Percentiles rank a stretch among this genome's conserved stretches.
These are phyloP conservation scores for Drosophila parthenogenetica DNA, from an alignment of 2,888 invertebrate genomes.

Conservation along the genomic window DNA sequence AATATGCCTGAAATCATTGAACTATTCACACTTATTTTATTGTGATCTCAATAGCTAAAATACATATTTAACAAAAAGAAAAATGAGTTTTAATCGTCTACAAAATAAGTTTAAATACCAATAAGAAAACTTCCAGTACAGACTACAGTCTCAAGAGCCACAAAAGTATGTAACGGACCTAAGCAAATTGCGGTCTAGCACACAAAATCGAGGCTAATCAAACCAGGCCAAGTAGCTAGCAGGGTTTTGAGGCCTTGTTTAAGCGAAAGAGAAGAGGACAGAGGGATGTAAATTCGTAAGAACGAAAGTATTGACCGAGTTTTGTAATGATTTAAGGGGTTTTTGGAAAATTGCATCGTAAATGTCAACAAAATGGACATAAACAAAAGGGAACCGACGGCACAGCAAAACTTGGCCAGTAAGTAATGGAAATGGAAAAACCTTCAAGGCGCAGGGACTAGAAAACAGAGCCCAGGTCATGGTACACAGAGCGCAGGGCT, in stretches of 20 bases:
- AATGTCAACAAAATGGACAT: constrained; percentile 60
- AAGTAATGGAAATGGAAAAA: constrained; percentile 28
- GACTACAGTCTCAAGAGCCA: neutral
- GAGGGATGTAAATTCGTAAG: constrained; percentile 19
- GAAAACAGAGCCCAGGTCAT: too few species aligned
- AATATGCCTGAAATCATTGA: too few species aligned
- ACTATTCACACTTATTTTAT: too few species aligned
- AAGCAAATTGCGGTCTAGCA: constrained; percentile 35
- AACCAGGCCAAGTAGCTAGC: constrained; percentile 57
- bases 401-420: constrained; percentile 26
- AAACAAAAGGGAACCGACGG: constrained; percentile 1
- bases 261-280: neutral
- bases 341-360: constrained; percentile 69
- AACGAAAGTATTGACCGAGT: constrained; percentile 57
- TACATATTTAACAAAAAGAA: too few species aligned
- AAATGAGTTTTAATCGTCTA: too few species aligned
- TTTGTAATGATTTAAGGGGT: constrained; percentile 58
- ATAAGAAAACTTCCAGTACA: too few species aligned
- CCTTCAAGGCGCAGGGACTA: neutral
- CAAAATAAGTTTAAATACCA: too few species aligned
- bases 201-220: constrained; percentile 69
- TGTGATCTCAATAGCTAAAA: too few species aligned
- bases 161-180: constrained; percentile 10
- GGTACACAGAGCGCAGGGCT: constrained; percentile 16
- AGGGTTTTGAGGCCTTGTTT: neutral